Conservation (phyloP, 2,797 vertebrate species). For the Myripristis jacobus region DNA sequence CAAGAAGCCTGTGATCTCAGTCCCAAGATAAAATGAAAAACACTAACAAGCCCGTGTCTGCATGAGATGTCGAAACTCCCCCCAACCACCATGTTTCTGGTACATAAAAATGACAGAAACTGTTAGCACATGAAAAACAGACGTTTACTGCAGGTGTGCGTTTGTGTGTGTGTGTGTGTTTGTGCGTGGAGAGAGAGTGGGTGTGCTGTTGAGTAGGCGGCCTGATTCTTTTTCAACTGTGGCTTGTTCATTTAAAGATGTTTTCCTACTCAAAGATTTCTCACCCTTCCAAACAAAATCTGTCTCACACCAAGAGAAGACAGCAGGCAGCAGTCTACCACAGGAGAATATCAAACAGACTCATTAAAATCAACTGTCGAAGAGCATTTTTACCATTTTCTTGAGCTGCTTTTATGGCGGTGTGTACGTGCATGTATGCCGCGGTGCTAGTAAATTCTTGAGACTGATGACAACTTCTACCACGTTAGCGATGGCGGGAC, state of each 20-base stretch:
- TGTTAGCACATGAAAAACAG: neutral
- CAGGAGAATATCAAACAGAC: slow-evolving; percentile 17
- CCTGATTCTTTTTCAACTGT: neutral
- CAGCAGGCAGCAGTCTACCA: neutral
- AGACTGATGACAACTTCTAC: neutral
- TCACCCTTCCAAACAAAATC: neutral
- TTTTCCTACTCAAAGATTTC: slow-evolving; percentile 4
- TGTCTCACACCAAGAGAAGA: slow-evolving; percentile 4
- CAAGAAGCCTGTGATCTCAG: neutral
- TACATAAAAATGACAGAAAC: no score
- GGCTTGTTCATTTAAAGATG: neutral
- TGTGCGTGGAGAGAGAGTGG: neutral
- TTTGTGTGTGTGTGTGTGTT: neutral
- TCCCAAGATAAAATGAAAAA: no score
- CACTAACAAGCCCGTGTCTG: no score
- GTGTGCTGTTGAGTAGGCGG: neutral
- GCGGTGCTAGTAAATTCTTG: neutral
- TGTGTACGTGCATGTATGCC: slow-evolving; percentile 13
- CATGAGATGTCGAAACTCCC: no score
- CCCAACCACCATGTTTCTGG: no score
- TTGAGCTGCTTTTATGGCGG: neutral
- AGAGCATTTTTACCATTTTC: neutral
- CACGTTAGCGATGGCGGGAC: neutral
- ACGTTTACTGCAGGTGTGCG: neutral
- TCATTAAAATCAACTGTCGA: neutral